Evolutionary conservation across 2,113 vertebrate genomes (phyloP).

Genomic region (Pampusana beccarii): DNA sequence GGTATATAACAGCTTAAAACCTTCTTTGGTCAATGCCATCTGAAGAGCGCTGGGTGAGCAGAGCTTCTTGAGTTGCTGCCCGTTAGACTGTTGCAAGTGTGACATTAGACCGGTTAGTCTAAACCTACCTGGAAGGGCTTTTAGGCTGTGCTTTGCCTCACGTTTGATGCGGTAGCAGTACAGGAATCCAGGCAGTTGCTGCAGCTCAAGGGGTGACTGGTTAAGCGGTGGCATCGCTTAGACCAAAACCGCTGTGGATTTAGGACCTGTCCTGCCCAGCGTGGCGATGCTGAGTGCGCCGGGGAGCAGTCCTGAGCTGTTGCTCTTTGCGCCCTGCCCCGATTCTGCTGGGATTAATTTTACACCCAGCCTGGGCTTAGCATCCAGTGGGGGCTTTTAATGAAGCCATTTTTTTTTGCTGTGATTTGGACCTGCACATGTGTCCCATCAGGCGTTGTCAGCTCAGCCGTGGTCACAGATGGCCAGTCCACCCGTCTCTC

Average conservation of each 20-base stretch:
- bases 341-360: not conserved
- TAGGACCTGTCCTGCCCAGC: not conserved
- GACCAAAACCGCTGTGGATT: fast-evolving
- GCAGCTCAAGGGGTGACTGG: not conserved
- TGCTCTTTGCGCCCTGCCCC: fast-evolving
- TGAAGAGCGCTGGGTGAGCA: fast-evolving
- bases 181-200: fast-evolving
- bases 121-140: not conserved
- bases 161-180: not conserved
- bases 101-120: fast-evolving
- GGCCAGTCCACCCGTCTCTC: not conserved
- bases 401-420: not conserved
- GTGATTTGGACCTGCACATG: not conserved
- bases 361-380: not conserved
- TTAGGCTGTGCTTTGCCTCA: not conserved
- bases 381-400: not conserved
- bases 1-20: not conserved
- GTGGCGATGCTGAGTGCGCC: fast-evolving
- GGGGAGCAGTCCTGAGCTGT: not conserved
- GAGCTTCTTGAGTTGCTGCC: not conserved
- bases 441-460: not conserved
- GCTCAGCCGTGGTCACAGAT: not conserved
- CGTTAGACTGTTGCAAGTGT: fast-evolving
- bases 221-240: not conserved
- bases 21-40: not conserved